phyloP scores from a whole-genome alignment of 2,888 invertebrate genomes.

The Anthrax anthrax region DNA sequence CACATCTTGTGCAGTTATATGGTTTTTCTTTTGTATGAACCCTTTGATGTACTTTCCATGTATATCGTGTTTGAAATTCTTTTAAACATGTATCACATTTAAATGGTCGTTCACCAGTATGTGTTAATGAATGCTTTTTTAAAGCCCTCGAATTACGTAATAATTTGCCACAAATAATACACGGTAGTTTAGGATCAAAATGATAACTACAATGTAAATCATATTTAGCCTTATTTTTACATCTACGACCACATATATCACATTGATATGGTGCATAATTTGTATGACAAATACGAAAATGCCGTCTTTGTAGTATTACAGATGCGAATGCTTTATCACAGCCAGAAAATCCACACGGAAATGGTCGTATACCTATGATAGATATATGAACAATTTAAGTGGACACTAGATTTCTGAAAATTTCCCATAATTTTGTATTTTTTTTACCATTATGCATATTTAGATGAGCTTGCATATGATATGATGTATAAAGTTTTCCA shows the following conservation, averaged over 20 bases:
- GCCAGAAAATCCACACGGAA: neutral
- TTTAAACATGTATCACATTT: neutral
- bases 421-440: neutral
- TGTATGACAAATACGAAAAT: neutral
- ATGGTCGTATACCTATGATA: neutral
- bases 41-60: neutral
- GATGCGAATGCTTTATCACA: neutral
- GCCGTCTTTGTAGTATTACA: no score
- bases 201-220: conserved; percentile 1
- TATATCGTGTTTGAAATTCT: neutral
- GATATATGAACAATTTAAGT: neutral
- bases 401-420: neutral
- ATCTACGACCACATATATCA: neutral
- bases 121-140: neutral
- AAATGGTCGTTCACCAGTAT: neutral
- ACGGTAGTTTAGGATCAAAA: conserved; percentile 1
- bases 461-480: neutral
- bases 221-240: neutral
- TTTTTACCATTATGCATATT: neutral
- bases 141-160: neutral
- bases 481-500: neutral
- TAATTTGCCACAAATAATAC: neutral
- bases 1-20: neutral
- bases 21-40: neutral
- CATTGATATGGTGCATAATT: neutral